Base-by-base conservation (phyloP, 1,140 invertebrate species). In the Phenacoccus solenopsis region DNA sequence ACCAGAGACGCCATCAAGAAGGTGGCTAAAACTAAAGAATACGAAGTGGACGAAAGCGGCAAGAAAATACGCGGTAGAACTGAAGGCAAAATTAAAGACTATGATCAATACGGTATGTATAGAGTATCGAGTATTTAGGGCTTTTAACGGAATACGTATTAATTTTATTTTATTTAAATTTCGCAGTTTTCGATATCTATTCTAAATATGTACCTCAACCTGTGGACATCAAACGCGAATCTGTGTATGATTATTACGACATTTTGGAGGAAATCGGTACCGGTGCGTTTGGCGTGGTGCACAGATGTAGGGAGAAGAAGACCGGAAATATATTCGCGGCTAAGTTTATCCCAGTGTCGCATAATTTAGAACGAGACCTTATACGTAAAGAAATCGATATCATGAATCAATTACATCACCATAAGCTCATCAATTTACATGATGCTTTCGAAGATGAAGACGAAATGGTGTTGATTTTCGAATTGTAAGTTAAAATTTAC, bases 381-480 rank as follows among this genome's bases (percentile, higher is more conserved):
- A 98, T 99, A 69, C 88, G 93, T 72, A 95, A 98, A 76, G 98
- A 99, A 82, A 98, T 99, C 73, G 94, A 98, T 77, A 95, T 98
- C 64, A 99, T 99, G 96, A 98, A 98, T 79, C 93, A 98, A 76
- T 80, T 99, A 1, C 94, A 98, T 80, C 97, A 99, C 83, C 89
- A 89, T 57, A 98, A 98, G 80, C 82, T 99, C 24, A 97, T 99
- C 74, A 97, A 98, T 77, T 81, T 99, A 0, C 96, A 99, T 76
- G 98, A 99, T 79, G 97, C 97, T 0, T 99, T 97, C 79, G 97
- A 99, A 79, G 96, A 98, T 78, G 95, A 98, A 73, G 93, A 98
- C 75, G 97, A 99, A 84, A 98, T 99, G 95, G 92, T 98, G 27
- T 85, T 99, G 2, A 97, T 99, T 72, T 94, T 98, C 74, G 97